A percentile compares a stretch with the other conserved stretches of the same genome.
phyloP scores from a whole-genome alignment of 2,888 invertebrate genomes.

The Mechanitis mazaeus region DNA sequence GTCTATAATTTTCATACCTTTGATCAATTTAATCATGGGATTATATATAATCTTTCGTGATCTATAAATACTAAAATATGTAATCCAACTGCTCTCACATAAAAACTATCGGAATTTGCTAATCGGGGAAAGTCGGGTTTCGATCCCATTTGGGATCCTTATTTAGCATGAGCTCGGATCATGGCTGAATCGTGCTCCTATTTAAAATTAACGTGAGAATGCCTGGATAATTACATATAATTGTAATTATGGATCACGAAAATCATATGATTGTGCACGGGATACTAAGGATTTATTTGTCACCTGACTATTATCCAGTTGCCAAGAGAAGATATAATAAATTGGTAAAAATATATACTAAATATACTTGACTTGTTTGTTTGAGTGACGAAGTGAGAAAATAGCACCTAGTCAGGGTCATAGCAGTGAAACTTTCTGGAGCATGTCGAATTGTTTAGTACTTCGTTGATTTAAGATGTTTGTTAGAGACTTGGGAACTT shows the following conservation, averaged over 20 bases:
- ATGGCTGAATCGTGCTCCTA: too few species aligned
- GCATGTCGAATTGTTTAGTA: constrained; percentile 6
- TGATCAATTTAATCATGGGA: not conserved
- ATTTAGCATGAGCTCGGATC: too few species aligned
- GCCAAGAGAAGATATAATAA: constrained; percentile 46
- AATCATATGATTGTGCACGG: not conserved
- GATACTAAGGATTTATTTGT: constrained; percentile 46
- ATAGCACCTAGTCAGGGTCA: constrained; percentile 8
- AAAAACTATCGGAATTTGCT: too few species aligned
- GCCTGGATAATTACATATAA: too few species aligned
- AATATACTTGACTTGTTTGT: constrained; percentile 16
- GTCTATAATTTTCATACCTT: not conserved
- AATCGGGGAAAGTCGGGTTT: too few species aligned
- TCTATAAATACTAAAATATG: too few species aligned
- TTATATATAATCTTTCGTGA: too few species aligned
- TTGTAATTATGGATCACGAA: too few species aligned
- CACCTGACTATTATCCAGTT: constrained; percentile 55
- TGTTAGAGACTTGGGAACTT: not conserved
- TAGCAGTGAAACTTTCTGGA: constrained; percentile 5
- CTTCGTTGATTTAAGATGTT: constrained; percentile 4
- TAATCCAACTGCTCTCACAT: too few species aligned
- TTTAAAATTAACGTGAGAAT: too few species aligned
- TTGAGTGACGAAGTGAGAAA: constrained; percentile 15
- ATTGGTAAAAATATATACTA: constrained; percentile 18
- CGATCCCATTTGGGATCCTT: too few species aligned